A percentile compares a stretch with the other conserved stretches of the same genome.
Conservation (phyloP, 2,888 invertebrate genomes). For the Epinotia ramella region DNA sequence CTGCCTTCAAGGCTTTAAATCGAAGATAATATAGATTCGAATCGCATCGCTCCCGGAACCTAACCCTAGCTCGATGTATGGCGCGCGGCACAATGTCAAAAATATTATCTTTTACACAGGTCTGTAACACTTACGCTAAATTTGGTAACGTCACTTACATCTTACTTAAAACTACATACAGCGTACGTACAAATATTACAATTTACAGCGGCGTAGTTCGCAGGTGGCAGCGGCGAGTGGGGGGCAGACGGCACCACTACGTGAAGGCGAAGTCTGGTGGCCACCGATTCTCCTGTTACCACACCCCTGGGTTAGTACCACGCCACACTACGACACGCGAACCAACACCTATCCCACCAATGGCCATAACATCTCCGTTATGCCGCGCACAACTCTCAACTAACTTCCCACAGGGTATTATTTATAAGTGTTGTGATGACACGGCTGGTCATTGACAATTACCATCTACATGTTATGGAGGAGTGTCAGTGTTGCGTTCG, state of each 20-base stretch:
- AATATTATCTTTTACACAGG: constrained; percentile 58
- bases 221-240: constrained; percentile 32
- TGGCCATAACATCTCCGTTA: neutral
- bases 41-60: constrained; percentile 17
- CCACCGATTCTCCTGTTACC: constrained; percentile 78
- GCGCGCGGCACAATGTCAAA: constrained; percentile 50
- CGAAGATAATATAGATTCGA: neutral
- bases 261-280: constrained; percentile 80
- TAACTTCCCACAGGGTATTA: neutral
- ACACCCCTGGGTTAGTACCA: constrained; percentile 51
- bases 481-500: constrained; percentile 10
- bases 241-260: constrained; percentile 61
- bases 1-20: neutral
- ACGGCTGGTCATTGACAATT: neutral
- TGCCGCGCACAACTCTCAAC: neutral
- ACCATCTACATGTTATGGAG: neutral
- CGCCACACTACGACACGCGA: constrained; percentile 16
- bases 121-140: constrained; percentile 63
- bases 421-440: neutral
- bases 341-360: neutral
- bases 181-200: constrained; percentile 64
- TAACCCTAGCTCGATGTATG: constrained; percentile 43
- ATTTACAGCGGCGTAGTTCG: constrained; percentile 55
- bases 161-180: constrained; percentile 46
- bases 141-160: constrained; percentile 54